Evolutionary conservation across 2,888 invertebrate species (phyloP).

Genomic region (Drosophila melanosoma): DNA sequence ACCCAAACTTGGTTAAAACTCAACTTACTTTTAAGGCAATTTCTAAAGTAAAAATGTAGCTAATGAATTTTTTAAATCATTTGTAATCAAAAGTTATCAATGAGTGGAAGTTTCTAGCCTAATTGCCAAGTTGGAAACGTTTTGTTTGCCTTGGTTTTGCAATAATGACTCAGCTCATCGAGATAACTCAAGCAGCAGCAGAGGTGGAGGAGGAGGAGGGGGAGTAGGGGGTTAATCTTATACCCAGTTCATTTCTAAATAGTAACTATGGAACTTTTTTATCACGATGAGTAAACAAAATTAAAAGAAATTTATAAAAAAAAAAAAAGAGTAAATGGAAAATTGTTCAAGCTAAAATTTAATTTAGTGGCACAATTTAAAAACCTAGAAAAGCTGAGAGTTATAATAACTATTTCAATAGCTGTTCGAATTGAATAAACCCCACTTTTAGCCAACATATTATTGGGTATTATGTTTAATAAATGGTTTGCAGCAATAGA

Average conservation of each 20-base stretch:
- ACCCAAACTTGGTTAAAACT: background rate
- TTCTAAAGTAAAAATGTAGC: constrained; percentile 5
- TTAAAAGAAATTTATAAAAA: background rate
- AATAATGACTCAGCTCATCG: constrained; percentile 21
- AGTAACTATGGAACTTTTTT: background rate
- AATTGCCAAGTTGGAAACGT: constrained; percentile 31
- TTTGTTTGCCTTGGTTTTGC: constrained; percentile 1
- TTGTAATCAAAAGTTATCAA: constrained; percentile 34
- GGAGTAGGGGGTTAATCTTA: background rate
- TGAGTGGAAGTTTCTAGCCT: constrained; percentile 22
- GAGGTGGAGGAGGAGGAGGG: background rate
- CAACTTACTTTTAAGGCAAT: constrained; percentile 1
- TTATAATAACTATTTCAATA: background rate
- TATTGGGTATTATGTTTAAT: background rate
- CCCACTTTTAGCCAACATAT: background rate
- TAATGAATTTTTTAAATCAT: constrained; percentile 31
- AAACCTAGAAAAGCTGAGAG: background rate
- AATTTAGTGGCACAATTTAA: background rate
- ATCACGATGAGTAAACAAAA: background rate
- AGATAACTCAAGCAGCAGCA: constrained; percentile 14
- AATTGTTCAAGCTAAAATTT: fast-evolving
- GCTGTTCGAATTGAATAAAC: background rate
- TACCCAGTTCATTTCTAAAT: constrained; percentile 1
- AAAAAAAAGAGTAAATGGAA: background rate
- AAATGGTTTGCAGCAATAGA: background rate